These are phyloP conservation scores for Gandaritis pyraliata DNA, from an alignment of 2,888 invertebrate species.

Conservation along the genomic window DNA sequence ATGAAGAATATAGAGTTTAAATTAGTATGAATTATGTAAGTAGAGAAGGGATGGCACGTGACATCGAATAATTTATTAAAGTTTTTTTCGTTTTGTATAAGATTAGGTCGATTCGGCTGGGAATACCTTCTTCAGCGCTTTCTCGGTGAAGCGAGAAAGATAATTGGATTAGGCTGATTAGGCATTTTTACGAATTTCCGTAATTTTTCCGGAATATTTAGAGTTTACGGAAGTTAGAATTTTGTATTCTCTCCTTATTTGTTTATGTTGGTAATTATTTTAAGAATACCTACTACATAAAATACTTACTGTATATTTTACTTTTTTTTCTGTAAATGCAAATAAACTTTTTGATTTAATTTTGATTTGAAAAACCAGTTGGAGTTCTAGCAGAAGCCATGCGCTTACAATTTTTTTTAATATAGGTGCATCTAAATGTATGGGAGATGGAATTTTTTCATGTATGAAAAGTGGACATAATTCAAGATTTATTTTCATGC, in stretches of 20 bases:
- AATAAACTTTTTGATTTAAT: too few relatives aligned
- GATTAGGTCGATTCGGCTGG: constrained; percentile 51
- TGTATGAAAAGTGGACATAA: too few relatives aligned
- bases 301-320: too few relatives aligned
- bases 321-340: too few relatives aligned
- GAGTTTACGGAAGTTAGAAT: constrained; percentile 38
- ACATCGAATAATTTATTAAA: constrained; percentile 68
- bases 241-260: too few relatives aligned
- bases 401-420: too few relatives aligned
- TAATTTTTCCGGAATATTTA: constrained; percentile 41
- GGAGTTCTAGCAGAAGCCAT: too few relatives aligned
- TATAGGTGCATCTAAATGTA: neutral
- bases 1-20: constrained; percentile 17
- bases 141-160: constrained; percentile 42
- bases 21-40: constrained; percentile 19
- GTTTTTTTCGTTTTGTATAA: constrained; percentile 55
- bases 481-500: too few relatives aligned
- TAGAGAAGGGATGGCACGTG: constrained; percentile 42
- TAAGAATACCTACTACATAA: too few relatives aligned
- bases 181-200: constrained; percentile 42
- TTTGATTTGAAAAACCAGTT: too few relatives aligned
- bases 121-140: constrained; percentile 44
- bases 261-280: too few relatives aligned
- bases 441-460: too few relatives aligned
- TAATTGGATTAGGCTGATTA: constrained; percentile 67